Evolutionary conservation across 2,888 invertebrate species (phyloP), one percentile per base, ranked within the genome.

Genomic region (Agrotis ipsilon): DNA sequence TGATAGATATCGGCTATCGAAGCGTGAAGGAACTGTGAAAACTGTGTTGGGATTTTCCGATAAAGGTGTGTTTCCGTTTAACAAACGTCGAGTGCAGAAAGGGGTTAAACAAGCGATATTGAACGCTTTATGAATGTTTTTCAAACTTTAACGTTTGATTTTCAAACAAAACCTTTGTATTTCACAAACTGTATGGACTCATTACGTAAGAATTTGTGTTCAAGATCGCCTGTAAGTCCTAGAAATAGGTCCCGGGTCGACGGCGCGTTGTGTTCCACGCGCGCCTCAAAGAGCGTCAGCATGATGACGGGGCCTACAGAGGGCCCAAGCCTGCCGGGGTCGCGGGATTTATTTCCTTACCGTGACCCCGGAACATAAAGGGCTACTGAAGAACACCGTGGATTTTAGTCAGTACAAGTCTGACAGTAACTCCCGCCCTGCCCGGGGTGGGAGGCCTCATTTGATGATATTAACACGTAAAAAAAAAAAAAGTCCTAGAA

Each of bases 41-140:
- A 68, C 61, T 54, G 55, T 46, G 60, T 57, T 64, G 55, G 49
- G 24, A 64, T 61, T 78, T 77, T 68, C 60, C 67, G 48, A 61
- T 72, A 72, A 68, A 77, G 59, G 70, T 72, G 75, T 69, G 58
- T 63, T 74, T 57, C 68, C 51, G 46, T 64, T 75, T 61, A 76
- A 75, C 70, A 75, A 75, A 76, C 64, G 51, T 76, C 70, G 60
- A 76, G 46, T 69, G 63, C 70, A 75, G 51, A 70, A 75, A 70
- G 54, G 60, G 62, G 64, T 61, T 57, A 61, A 21, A 74, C 55
- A 68, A 74, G 68, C 61, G 39, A 55, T 55, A 32, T 55, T 39
- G 7, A 61, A 75, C 46, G 45, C 48, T 65, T 54, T 54, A 68
- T 67, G 61, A 72, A 71, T 66, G 63, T 60, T 61, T 65, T 71